Percentiles rank a stretch among this genome's conserved stretches.
Conservation (phyloP, 2,797 vertebrate species). For the Nannoperca obscura region DNA sequence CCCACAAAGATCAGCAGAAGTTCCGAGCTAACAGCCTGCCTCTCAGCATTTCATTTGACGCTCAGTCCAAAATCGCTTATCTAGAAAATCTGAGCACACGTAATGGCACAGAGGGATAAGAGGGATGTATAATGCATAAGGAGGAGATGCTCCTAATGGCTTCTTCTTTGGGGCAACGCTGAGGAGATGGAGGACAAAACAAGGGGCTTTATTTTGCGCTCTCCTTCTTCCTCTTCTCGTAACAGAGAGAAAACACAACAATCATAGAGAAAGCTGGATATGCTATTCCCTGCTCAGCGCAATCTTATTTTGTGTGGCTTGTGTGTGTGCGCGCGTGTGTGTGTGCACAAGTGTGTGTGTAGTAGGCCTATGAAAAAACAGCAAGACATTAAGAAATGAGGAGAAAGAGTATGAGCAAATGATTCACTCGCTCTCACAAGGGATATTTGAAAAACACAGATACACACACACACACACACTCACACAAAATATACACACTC, state of each 20-base stretch:
- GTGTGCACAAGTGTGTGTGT: constrained; percentile 6
- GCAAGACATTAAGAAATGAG: constrained; percentile 73
- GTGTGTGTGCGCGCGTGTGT: constrained; percentile 14
- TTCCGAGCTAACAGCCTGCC: constrained; percentile 72
- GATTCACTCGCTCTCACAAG: constrained; percentile 65
- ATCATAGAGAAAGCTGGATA: constrained; percentile 59
- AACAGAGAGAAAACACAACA: constrained; percentile 61
- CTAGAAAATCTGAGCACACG: constrained; percentile 82
- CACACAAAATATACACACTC: constrained; percentile 53
- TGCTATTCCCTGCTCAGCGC: constrained; percentile 61
- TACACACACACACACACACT: constrained; percentile 24
- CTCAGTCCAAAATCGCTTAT: constrained; percentile 82
- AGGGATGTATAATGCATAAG: constrained; percentile 83
- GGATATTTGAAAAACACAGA: constrained; percentile 61
- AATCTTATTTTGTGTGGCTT: constrained; percentile 44
- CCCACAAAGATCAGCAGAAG: constrained; percentile 58
- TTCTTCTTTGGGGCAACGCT: constrained; percentile 77
- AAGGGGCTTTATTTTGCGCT: constrained; percentile 65
- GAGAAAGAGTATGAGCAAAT: constrained; percentile 67
- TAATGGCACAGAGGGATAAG: constrained; percentile 79
- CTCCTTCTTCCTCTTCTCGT: constrained; percentile 54
- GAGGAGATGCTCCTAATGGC: constrained; percentile 80
- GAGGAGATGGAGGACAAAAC: constrained; percentile 69
- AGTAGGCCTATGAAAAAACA: constrained; percentile 50
- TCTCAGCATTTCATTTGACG: constrained; percentile 79